These are phyloP conservation scores for Pagetopsis macropterus DNA, from an alignment of 2,797 vertebrate species.

Conservation along the genomic window DNA sequence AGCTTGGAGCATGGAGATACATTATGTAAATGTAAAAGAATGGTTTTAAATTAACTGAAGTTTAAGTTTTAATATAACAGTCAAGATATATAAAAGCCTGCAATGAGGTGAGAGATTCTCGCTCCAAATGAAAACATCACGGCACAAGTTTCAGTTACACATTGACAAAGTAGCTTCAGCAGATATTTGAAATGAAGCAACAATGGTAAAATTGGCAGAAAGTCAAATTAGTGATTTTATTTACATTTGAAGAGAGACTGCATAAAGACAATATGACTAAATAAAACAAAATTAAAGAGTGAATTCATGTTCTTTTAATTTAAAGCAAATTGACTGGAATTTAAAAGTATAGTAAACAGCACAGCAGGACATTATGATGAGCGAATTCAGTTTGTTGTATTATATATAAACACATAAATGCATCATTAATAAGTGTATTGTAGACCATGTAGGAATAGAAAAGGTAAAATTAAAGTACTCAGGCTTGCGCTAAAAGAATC, in stretches of 20 bases:
- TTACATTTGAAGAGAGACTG: not conserved
- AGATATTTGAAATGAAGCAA: not conserved
- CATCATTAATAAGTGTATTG: not conserved
- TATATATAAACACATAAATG: not conserved
- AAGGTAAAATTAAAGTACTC: not conserved
- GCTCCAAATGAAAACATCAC: not conserved
- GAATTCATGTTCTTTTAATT: not conserved
- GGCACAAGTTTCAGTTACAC: not conserved
- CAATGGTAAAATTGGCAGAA: not conserved
- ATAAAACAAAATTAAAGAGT: not conserved
- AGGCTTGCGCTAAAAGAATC: not conserved
- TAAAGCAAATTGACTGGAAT: conserved; percentile 1
- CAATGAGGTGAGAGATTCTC: not conserved
- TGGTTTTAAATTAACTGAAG: not conserved
- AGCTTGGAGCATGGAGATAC: not conserved
- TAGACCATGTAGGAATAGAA: not conserved
- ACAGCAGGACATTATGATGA: not conserved
- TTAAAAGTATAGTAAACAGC: not conserved
- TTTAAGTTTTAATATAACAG: not conserved
- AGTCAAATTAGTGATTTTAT: not conserved
- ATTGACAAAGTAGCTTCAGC: no score
- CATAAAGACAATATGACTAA: not conserved
- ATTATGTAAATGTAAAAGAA: not conserved
- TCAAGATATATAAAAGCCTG: not conserved
- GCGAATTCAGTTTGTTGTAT: not conserved